Base-by-base conservation (phyloP, 92 coral and sea anemone species). In the Chrysogorgia sp. region DNA sequence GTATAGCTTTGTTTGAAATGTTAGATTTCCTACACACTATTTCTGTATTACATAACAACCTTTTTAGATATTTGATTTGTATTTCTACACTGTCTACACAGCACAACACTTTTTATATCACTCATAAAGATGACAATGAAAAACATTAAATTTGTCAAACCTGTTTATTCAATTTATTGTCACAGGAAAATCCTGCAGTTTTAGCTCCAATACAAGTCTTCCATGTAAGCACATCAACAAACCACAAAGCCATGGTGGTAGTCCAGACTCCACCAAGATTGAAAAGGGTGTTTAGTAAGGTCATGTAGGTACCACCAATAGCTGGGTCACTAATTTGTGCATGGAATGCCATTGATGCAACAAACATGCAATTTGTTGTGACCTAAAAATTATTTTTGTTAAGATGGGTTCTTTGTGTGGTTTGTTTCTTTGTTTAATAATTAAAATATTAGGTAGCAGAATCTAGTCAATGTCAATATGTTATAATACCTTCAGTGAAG, bases 181-280 rank as follows among this genome's bases (percentile, higher is more conserved):
- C 78, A 45, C 98, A 93, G 10, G 81, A 67, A 40, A 82, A 74
- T 26, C 70, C 82, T 22, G 89, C 87, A 30, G 50, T 67, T 29
- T 63, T 35, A 13, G 88, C 86, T 10, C 92, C 96, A 15, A 81
- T 7, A 66, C 98, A 94, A 22, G 84, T 61, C 55, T 87, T 89
- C 97, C 94, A 91, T 10, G 98, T 89, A 25, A 94, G 74, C 23
- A 86, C 93, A 41, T 94, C 98, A 6, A 94, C 97, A 56, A 91
- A 84, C 98, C 98, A 94, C 70, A 94, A 43, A 7, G 98, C 97
- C 13, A 81, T 33, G 1, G 98, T 94, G 72, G 92, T 86, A 0
- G 91, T 85, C 98, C 98, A 94, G 68, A 87, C 92, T 0, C 97
- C 98, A 21, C 98, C 98, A 22, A 94, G 79, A 81, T 94, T 94